Conservation (phyloP, 92 coral and sea anemone genomes). For the Phymanthus crucifer region DNA sequence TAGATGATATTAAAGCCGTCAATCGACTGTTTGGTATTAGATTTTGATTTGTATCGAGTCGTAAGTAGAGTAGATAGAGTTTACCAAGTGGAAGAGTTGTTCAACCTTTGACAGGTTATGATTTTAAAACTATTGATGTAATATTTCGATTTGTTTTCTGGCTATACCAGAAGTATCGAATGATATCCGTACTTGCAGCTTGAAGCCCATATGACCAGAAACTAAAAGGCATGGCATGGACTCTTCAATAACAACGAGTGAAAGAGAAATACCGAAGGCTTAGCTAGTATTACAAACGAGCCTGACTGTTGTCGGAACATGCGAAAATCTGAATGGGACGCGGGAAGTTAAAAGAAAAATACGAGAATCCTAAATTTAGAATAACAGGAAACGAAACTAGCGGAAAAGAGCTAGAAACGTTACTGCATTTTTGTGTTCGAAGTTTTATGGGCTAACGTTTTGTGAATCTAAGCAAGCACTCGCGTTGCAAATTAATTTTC, state of each 20-base stretch:
- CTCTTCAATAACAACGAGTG: not conserved
- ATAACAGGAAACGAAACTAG: no score
- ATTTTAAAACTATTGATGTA: not conserved
- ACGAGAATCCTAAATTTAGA: not conserved
- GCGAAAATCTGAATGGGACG: not conserved
- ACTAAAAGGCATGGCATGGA: not conserved
- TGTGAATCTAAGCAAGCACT: no score
- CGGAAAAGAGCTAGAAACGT: no score
- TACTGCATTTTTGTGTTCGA: no score
- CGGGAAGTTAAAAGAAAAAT: not conserved
- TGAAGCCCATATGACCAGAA: not conserved
- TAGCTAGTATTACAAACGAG: not conserved
- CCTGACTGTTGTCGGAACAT: not conserved
- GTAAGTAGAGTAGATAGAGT: not conserved
- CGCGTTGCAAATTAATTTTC: not conserved
- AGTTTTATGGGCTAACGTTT: no score
- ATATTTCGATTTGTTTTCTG: not conserved
- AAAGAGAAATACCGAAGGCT: not conserved
- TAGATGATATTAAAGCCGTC: constrained; percentile 4
- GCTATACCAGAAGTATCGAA: not conserved
- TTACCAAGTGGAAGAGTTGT: constrained; percentile 1
- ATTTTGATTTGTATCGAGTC: constrained; percentile 2
- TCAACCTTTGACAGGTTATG: not conserved
- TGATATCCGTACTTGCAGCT: not conserved
- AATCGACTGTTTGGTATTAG: not conserved